Evolutionary conservation across 2,888 invertebrate species (phyloP), one percentile per base, ranked within the genome.

Genomic region (Tuberolachnus salignus): DNA sequence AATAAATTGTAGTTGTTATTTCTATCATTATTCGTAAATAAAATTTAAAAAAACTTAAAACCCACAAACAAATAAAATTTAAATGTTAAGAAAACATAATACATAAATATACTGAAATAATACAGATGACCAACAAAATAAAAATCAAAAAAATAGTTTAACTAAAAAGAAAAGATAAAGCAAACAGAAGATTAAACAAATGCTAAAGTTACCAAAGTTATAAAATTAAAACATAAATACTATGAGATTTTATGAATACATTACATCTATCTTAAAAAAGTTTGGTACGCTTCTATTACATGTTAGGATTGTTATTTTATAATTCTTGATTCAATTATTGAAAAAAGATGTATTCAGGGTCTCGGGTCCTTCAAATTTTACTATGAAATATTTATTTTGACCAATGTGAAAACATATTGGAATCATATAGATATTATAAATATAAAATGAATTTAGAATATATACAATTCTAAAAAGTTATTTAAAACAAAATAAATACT

Each of bases 91-190:
- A 51, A 51, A 49, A 51, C 8, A 71, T 2, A 26, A 66, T 0
- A 49, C n/a, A n/a, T 66, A 1, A 21, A 23, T 23, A 21, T 49
- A 49, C 46, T 16, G 6, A 26, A 13, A 53, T 46, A 46, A 34
- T 19, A 21, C 1, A 11, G 53, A 14, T 59, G 26, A 53, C 26
- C 13, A 63, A 49, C 19, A 61, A 1, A 13, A 34, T 34, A 51
- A 34, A 61, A 72, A 26, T 46, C 14, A 61, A 63, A 63, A 42
- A 51, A 73, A 61, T 44, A 64, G n/a, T 9, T 26, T 14, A 34
- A 63, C 13, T 16, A 63, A 53, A 63, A 73, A 51, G 16, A 42
- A 44, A 44, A 53, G 8, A 53, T 73, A 74, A 74, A 74, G 73
- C 11, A 73, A 63, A 63, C 21, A n/a, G 34, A 73, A 73, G 73